Evolutionary conservation across 2,113 vertebrate species (phyloP).

Genomic region (Malaclemys terrapin): DNA sequence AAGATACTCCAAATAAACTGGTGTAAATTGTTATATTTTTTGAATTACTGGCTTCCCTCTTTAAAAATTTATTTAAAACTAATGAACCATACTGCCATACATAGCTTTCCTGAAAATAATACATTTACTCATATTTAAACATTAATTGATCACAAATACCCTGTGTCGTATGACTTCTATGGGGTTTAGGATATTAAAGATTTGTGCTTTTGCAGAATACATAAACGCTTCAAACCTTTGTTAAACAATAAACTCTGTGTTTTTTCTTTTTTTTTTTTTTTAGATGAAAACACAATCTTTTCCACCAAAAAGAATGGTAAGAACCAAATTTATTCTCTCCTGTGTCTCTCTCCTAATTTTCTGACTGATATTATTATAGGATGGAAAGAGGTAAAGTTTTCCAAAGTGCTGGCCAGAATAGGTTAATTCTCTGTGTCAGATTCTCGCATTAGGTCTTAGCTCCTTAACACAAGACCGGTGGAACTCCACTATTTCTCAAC

Average conservation of each 20-base stretch:
- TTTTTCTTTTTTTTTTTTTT: background rate
- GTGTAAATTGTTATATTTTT: background rate
- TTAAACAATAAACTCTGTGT: background rate
- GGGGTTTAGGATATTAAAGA: background rate
- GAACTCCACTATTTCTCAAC: background rate
- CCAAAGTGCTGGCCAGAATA: background rate
- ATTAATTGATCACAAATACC: background rate
- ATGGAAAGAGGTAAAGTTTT: background rate
- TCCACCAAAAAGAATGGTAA: conserved; percentile 82
- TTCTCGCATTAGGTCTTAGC: background rate
- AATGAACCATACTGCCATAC: background rate
- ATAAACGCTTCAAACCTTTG: background rate
- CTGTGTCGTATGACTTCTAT: background rate
- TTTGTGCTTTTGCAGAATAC: background rate
- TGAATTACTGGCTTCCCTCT: background rate
- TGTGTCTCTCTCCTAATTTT: background rate
- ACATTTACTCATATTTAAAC: background rate
- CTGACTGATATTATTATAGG: background rate
- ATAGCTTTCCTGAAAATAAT: background rate
- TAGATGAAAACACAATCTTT: conserved; percentile 82
- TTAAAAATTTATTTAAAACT: background rate
- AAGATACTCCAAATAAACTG: background rate
- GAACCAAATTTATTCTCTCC: conserved; percentile 33
- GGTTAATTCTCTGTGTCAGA: background rate
- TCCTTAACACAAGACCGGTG: background rate